Percentiles rank a stretch among this genome's conserved stretches.
Evolutionary conservation across 2,797 vertebrate genomes (phyloP).

Genomic region (Lerista edwardsae): DNA sequence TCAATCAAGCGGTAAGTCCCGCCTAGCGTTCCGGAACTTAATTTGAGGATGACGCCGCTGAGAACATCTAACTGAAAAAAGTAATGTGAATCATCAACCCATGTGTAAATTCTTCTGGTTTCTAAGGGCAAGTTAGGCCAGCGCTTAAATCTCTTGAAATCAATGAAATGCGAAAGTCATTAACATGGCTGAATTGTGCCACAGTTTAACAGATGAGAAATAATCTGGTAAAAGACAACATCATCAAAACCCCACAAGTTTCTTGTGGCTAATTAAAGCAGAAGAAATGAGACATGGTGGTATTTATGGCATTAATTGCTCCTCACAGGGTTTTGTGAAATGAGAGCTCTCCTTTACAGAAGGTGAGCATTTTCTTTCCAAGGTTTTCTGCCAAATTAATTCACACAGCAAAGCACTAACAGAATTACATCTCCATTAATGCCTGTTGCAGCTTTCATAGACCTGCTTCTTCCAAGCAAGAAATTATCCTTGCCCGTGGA

Average conservation of each 20-base stretch:
- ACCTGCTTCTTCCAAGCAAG: not conserved
- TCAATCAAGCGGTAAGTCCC: no score
- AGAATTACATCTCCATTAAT: conserved; percentile 34
- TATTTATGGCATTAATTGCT: not conserved
- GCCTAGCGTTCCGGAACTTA: no score
- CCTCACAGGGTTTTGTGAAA: not conserved
- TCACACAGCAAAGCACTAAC: conserved; percentile 15
- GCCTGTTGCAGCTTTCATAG: not conserved
- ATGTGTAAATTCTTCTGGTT: no score
- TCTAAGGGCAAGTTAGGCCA: not conserved
- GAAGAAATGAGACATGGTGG: not conserved
- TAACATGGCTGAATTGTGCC: not conserved
- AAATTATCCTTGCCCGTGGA: conserved; percentile 22
- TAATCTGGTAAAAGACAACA: not conserved
- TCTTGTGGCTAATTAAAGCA: conserved; percentile 1
- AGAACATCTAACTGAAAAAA: no score
- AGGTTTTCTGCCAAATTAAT: conserved; percentile 14
- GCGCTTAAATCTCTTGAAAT: not conserved
- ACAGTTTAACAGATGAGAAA: not conserved
- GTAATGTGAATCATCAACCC: no score
- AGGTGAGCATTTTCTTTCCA: not conserved
- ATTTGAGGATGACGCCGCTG: no score
- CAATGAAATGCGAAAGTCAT: not conserved
- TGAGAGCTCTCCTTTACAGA: not conserved
- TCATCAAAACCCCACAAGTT: not conserved